A percentile compares a stretch with the other conserved stretches of the same genome.
These are phyloP conservation scores for Trogon surrucura DNA, from an alignment of 2,113 vertebrate genomes.

Conservation along the genomic window DNA sequence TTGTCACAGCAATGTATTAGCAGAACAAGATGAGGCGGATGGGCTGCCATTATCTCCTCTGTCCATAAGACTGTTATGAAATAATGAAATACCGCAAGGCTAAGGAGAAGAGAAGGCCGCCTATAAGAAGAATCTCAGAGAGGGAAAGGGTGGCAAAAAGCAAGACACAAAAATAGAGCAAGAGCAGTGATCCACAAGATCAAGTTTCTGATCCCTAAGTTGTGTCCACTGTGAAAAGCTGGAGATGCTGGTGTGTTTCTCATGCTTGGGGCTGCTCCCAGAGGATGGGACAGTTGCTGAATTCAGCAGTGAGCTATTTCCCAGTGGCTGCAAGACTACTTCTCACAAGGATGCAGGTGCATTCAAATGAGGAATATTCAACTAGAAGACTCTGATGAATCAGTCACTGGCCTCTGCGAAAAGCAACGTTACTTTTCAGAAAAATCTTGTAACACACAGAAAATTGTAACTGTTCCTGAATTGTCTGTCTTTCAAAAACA, in stretches of 20 bases:
- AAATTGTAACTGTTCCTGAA: not conserved
- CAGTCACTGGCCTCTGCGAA: not conserved
- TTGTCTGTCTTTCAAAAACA: not conserved
- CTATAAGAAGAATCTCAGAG: not conserved
- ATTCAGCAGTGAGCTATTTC: not conserved
- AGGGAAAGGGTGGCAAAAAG: not conserved
- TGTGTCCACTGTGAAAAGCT: not conserved
- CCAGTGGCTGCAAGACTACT: not conserved
- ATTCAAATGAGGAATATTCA: not conserved
- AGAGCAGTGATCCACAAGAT: not conserved
- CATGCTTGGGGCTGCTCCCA: fast-evolving
- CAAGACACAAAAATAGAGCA: not conserved
- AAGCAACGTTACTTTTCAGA: not conserved
- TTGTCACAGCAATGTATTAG: not conserved
- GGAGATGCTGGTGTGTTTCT: not conserved
- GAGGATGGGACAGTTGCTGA: not conserved
- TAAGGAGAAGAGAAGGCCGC: not conserved
- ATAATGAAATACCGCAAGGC: not conserved
- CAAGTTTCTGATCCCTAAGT: not conserved
- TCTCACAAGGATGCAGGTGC: not conserved
- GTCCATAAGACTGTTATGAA: not conserved
- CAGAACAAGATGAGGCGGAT: not conserved
- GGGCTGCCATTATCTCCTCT: not conserved
- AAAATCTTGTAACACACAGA: not conserved
- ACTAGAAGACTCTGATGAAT: not conserved